These are phyloP conservation scores for Eubasilissa regina DNA, from an alignment of 1,140 invertebrate species.

Conservation along the genomic window DNA sequence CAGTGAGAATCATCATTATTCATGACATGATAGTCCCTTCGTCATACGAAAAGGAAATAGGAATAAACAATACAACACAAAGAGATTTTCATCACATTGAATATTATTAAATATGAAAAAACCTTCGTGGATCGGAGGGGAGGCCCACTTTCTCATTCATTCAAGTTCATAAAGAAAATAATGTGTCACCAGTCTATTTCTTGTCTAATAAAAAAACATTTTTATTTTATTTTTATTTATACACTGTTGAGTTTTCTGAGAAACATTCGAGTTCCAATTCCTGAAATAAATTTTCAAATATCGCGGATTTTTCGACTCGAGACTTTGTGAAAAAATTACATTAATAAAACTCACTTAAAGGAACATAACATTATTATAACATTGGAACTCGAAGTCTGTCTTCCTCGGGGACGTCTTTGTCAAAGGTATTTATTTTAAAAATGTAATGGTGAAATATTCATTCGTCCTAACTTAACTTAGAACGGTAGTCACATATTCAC, in stretches of 20 bases:
- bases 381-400: too few species aligned
- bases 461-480: too few species aligned
- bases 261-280: neutral
- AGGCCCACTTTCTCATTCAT: conserved; percentile 10
- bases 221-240: neutral
- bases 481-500: too few species aligned
- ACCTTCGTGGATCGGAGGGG: neutral
- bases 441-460: too few species aligned
- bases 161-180: conserved; percentile 5
- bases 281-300: neutral
- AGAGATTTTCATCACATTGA: conserved; percentile 16
- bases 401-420: too few species aligned
- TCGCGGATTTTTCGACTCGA: neutral
- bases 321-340: neutral
- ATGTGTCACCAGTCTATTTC: conserved; percentile 18
- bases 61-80: conserved; percentile 15
- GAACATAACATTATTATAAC: neutral
- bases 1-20: neutral
- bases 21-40: conserved; percentile 17
- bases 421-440: too few species aligned
- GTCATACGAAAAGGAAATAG: neutral
- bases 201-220: conserved; percentile 21
- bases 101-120: conserved; percentile 20
- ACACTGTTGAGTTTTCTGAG: neutral
- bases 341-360: conserved; percentile 10